phyloP scores from a whole-genome alignment of 1,140 invertebrate genomes.

The Ylistrum balloti region DNA sequence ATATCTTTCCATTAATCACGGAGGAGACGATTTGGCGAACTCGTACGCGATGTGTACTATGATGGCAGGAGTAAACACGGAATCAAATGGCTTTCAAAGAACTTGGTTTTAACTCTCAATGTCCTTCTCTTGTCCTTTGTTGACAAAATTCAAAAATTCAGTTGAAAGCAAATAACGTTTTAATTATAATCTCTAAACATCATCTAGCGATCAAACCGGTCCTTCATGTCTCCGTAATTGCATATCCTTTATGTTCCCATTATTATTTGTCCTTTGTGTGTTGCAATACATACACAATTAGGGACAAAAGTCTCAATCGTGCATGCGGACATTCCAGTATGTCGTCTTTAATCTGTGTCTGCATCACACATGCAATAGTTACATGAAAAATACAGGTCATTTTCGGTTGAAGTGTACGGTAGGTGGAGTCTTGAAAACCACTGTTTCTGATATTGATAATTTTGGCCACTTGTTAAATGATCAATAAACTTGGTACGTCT shows the following conservation, averaged over 20 bases:
- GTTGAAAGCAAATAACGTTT: conserved; percentile 8
- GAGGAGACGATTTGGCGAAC: conserved; percentile 9
- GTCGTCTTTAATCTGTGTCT: neutral
- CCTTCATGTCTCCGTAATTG: neutral
- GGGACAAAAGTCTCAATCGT: neutral
- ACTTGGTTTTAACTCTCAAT: neutral
- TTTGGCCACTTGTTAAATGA: too few relatives aligned
- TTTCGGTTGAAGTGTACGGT: too few relatives aligned
- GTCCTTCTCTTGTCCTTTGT: conserved; percentile 1
- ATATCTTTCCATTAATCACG: conserved; percentile 29
- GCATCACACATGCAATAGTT: too few relatives aligned
- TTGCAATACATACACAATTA: neutral
- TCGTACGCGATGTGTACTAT: neutral
- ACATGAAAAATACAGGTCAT: too few relatives aligned
- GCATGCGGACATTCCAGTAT: neutral
- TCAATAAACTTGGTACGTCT: too few relatives aligned
- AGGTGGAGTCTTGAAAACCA: too few relatives aligned
- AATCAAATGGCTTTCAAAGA: neutral
- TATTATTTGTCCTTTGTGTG: neutral
- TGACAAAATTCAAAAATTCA: neutral
- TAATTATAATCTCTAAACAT: neutral
- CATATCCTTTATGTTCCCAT: neutral
- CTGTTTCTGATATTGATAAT: too few relatives aligned
- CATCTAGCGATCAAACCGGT: neutral
- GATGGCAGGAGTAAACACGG: neutral